Percentiles rank a stretch among this genome's conserved stretches.
Conservation (phyloP, 2,888 invertebrate species). For the Himalopsyche anomala region DNA sequence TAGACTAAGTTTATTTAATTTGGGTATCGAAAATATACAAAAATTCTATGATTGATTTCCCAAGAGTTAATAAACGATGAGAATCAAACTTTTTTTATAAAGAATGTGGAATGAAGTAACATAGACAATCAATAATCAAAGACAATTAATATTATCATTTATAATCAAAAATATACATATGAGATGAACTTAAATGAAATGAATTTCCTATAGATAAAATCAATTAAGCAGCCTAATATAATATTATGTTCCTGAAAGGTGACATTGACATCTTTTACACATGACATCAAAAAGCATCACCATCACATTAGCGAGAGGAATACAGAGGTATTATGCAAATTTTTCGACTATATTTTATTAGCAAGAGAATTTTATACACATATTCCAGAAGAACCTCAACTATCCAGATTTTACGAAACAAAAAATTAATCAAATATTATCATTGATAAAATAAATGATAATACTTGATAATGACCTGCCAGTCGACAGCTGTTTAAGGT, state of each 20-base stretch:
- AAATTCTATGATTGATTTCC: background rate
- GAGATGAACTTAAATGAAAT: background rate
- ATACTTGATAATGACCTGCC: no score
- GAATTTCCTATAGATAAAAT: background rate
- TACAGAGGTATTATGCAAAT: background rate
- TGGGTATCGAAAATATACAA: background rate
- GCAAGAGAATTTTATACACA: no score
- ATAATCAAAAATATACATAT: background rate
- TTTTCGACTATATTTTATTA: no score
- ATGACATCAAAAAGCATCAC: background rate
- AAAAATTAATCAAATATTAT: no score
- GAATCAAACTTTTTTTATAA: background rate
- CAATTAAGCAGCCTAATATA: background rate
- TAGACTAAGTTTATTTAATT: background rate
- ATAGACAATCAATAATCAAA: slow-evolving; percentile 14
- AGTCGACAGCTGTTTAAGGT: no score
- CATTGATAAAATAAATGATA: no score
- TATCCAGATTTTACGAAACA: no score
- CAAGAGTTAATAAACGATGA: background rate
- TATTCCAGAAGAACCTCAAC: no score
- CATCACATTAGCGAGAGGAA: background rate
- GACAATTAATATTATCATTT: background rate
- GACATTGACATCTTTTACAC: background rate
- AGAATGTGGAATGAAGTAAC: slow-evolving; percentile 26
- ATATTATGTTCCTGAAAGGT: background rate